Conservation (phyloP, 1,140 invertebrate species). For the Platorchestia sp. region DNA sequence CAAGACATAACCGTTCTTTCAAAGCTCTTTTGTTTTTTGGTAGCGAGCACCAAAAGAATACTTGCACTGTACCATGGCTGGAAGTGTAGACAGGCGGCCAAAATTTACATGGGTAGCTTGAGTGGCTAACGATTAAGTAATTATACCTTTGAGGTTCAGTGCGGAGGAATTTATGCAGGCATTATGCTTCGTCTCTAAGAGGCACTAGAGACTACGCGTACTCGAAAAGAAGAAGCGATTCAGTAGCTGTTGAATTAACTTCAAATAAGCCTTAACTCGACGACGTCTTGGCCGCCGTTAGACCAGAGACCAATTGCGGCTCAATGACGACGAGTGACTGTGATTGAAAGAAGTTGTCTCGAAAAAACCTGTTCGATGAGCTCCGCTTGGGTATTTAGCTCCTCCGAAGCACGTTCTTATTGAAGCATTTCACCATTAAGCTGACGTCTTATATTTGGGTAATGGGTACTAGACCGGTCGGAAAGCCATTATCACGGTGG, state of each 20-base stretch:
- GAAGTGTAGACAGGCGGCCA: slow-evolving; percentile 2
- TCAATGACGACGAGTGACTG: neutral
- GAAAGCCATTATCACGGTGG: slow-evolving; percentile 18
- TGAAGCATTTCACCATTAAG: slow-evolving; percentile 14
- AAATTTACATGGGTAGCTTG: slow-evolving; percentile 8
- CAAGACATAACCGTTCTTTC: neutral
- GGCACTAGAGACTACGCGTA: neutral
- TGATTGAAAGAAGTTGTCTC: slow-evolving; percentile 27
- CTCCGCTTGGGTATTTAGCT: slow-evolving; percentile 3
- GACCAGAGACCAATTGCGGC: slow-evolving; percentile 1
- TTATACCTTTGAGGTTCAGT: slow-evolving; percentile 43
- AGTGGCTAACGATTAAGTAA: slow-evolving; percentile 29
- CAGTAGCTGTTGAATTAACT: slow-evolving; percentile 13
- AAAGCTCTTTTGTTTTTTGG: neutral
- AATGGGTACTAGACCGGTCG: slow-evolving; percentile 15
- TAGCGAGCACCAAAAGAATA: neutral
- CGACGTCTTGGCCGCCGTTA: neutral
- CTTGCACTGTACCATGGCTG: neutral
- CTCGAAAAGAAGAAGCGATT: neutral
- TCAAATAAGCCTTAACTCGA: neutral
- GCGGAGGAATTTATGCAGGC: slow-evolving; percentile 14
- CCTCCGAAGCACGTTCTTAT: slow-evolving; percentile 19
- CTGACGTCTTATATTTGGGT: neutral
- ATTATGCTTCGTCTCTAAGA: slow-evolving; percentile 29
- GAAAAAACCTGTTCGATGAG: slow-evolving; percentile 38